phyloP scores from a whole-genome alignment of 64 coral and sea anemone species.

The Astreopora myriophthalma region DNA sequence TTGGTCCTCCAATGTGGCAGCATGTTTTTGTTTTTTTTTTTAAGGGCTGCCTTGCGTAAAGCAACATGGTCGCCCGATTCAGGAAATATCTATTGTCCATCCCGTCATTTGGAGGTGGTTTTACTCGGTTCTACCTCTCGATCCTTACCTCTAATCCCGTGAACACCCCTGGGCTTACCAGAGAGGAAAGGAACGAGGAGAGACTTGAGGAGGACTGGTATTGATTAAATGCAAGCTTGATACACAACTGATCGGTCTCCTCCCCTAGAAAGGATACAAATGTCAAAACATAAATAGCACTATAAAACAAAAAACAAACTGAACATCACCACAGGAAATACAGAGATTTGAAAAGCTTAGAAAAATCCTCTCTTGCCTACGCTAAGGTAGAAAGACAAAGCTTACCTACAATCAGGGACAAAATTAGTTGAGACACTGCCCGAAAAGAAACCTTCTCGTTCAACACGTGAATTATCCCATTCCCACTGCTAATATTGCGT shows the following conservation, averaged over 20 bases:
- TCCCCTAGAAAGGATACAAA: slow-evolving; percentile 3
- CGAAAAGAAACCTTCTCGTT: no score
- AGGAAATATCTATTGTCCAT: not conserved
- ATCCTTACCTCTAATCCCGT: slow-evolving; percentile 48
- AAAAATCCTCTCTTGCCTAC: no score
- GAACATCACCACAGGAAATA: not conserved
- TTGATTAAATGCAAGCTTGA: slow-evolving; percentile 71
- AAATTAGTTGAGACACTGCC: no score
- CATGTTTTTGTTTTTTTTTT: no score
- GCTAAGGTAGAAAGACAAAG: no score
- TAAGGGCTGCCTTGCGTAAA: no score
- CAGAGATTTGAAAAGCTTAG: not conserved
- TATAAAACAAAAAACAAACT: not conserved
- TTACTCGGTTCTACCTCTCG: not conserved
- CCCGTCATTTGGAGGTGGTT: not conserved
- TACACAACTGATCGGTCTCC: slow-evolving; percentile 59
- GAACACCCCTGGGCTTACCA: slow-evolving; percentile 70
- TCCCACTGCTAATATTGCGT: no score
- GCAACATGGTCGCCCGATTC: no score
- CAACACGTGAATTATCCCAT: no score
- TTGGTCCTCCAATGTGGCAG: no score
- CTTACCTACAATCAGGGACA: no score
- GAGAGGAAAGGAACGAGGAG: slow-evolving; percentile 67
- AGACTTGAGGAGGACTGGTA: slow-evolving; percentile 69
- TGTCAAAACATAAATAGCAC: not conserved